These are phyloP conservation scores for Oophaga pumilio DNA, from an alignment of 2,113 vertebrate genomes.

Conservation along the genomic window DNA sequence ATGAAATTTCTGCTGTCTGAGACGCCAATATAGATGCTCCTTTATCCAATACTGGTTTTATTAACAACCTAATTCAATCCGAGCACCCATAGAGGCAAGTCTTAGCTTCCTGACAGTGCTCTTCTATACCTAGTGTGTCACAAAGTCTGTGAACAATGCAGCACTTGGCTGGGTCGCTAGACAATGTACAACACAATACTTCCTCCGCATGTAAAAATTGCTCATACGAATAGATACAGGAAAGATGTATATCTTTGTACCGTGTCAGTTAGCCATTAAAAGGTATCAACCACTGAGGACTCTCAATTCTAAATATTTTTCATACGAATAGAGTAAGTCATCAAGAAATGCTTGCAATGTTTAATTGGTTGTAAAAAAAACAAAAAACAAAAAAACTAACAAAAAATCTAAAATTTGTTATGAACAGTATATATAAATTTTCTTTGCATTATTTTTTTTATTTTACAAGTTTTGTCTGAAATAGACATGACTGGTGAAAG, in stretches of 20 bases:
- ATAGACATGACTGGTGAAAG: too few relatives aligned
- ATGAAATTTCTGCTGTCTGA: conserved; percentile 18
- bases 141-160: not conserved
- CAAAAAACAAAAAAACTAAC: not conserved
- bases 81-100: not conserved
- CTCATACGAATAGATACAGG: not conserved
- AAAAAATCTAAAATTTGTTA: not conserved
- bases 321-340: not conserved
- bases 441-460: not conserved
- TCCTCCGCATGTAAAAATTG: not conserved
- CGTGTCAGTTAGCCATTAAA: too few relatives aligned
- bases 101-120: not conserved
- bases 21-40: not conserved
- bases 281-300: too few relatives aligned
- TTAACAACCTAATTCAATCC: not conserved
- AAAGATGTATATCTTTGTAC: too few relatives aligned
- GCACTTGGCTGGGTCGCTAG: not conserved
- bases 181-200: not conserved
- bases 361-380: not conserved
- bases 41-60: not conserved
- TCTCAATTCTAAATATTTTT: not conserved
- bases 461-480: not conserved
- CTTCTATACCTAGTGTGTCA: not conserved
- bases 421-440: not conserved
- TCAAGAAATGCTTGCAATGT: not conserved